phyloP scores from a whole-genome alignment of 2,888 invertebrate species.

The Balanococcus diminutus region DNA sequence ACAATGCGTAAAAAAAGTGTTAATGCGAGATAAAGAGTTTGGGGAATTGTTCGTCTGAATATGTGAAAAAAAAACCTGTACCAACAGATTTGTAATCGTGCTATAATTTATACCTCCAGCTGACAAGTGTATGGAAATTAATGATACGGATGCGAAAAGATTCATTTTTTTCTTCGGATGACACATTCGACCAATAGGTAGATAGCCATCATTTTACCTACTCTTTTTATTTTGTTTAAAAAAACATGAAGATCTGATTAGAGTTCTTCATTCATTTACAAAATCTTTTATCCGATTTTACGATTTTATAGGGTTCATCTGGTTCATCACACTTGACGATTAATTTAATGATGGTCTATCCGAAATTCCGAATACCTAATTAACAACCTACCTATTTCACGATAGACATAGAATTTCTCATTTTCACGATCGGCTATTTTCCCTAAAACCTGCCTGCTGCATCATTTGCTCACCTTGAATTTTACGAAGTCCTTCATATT shows the following conservation, averaged over 20 bases:
- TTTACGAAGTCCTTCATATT: too few species aligned
- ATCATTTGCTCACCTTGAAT: too few species aligned
- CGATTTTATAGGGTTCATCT: not conserved
- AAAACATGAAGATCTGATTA: not conserved
- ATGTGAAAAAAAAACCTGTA: not conserved
- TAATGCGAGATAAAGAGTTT: not conserved
- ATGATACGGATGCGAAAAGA: conserved; percentile 9
- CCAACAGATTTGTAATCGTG: not conserved
- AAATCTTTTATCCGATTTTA: not conserved
- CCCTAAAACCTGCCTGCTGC: too few species aligned
- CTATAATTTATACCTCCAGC: not conserved
- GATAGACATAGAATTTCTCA: too few species aligned
- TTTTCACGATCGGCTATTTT: too few species aligned
- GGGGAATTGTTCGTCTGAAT: not conserved
- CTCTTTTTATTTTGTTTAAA: not conserved
- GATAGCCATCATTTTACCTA: not conserved
- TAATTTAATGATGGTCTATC: not conserved
- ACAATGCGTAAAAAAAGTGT: not conserved
- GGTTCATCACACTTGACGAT: not conserved
- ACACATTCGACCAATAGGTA: not conserved
- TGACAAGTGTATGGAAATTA: not conserved
- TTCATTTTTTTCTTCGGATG: not conserved
- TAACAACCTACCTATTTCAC: too few species aligned
- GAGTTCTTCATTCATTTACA: not conserved
- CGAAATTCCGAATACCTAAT: too few species aligned